phyloP scores from a whole-genome alignment of 2,113 vertebrate species.

The Eclectus roratus region DNA sequence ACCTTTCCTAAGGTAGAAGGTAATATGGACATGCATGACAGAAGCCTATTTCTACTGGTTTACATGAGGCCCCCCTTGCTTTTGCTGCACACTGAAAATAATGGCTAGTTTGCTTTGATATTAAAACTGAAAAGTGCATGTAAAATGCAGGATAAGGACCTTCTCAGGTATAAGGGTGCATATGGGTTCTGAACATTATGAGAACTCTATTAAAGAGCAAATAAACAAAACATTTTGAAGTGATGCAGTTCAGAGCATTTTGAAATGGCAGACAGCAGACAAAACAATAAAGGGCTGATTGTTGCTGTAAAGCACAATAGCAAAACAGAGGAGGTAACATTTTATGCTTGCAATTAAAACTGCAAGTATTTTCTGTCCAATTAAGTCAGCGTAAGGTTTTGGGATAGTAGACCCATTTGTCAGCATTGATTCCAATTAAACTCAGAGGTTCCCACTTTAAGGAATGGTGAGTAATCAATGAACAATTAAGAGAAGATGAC shows the following conservation, averaged over 20 bases:
- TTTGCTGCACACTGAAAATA: not conserved
- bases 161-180: not conserved
- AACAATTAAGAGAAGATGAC: slow-evolving; percentile 15
- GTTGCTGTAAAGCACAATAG: not conserved
- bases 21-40: slow-evolving; percentile 26
- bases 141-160: not conserved
- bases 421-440: slow-evolving; percentile 32
- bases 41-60: not conserved
- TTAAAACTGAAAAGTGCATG: not conserved
- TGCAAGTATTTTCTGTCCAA: not conserved
- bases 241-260: not conserved
- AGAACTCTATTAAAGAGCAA: not conserved
- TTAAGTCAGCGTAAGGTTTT: not conserved
- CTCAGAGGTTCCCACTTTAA: not conserved
- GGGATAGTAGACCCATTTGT: not conserved
- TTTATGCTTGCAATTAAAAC: not conserved
- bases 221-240: not conserved
- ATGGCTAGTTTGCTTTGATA: not conserved
- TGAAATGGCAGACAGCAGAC: not conserved
- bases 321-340: not conserved
- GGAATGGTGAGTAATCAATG: slow-evolving; percentile 25
- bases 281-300: not conserved
- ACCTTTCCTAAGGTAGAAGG: slow-evolving; percentile 43
- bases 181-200: not conserved
- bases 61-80: not conserved